Evolutionary conservation across 2,888 invertebrate genomes (phyloP), one percentile per base, ranked within the genome.

Genomic region (Troilus luridus): DNA sequence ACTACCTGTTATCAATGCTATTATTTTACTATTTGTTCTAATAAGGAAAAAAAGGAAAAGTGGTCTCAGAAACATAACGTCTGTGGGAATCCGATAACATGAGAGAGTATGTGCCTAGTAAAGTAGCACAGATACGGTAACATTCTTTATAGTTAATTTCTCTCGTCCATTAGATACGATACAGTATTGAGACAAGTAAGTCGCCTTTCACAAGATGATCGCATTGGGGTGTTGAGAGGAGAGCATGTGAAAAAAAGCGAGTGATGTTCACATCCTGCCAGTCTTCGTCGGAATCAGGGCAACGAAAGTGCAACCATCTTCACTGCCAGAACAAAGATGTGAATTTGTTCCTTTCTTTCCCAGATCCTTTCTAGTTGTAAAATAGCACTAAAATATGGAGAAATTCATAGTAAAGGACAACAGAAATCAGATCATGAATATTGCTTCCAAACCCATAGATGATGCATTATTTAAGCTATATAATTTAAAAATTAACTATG

Each of bases 261-360:
- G 17, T 19, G 27, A 41, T 41, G 27, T 77, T 77, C 72, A 0
- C 41, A 77, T 77, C 27, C 72, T 41, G 27, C 41, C 9, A 1
- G 41, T 77, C 72, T 27, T n/a, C 24, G 0, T 27, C 14, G 41
- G 72, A 77, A 77, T n/a, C 41, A 17, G 72, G 72, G 9, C 72
- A 77, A 77, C 41, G 72, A 77, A 77, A 77, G 72, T 77, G 72
- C 72, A 77, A 19, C 72, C 72, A 41, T 77, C 72, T 19, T 77
- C 72, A 27, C 12, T 9, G 41, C 17, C 2, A 77, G 19, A 41
- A 77, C 72, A 77, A 77, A 77, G 72, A 6, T 77, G 27, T 67
- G 67, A 67, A 41, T 41, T 14, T 27, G 2, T 24, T 67, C 14
- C 72, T 77, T 77, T 77, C 72, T 77, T 41, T 77, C 41, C 12